phyloP scores from a whole-genome alignment of 2,888 invertebrate genomes.

The Venustoraphidia nigricollis region DNA sequence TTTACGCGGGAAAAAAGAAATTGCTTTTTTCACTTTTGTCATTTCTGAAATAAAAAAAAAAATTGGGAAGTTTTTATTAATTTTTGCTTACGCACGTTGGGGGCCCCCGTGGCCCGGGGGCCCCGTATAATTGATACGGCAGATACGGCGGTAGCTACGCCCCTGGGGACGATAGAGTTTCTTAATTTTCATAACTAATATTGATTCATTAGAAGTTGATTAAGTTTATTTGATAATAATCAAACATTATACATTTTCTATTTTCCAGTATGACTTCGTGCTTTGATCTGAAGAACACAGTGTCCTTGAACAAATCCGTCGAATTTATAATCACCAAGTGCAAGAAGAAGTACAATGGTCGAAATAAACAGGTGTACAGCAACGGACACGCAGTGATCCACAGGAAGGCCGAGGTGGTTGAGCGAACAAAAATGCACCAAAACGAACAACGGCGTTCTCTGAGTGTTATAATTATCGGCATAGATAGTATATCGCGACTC shows the following conservation, averaged over 20 bases:
- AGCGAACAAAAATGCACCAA: constrained; percentile 22
- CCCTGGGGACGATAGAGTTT: neutral
- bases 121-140: no score
- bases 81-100: no score
- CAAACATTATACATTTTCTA: neutral
- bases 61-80: no score
- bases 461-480: constrained; percentile 64
- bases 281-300: constrained; percentile 6
- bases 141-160: no score
- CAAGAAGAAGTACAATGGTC: neutral
- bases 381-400: constrained; percentile 29
- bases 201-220: neutral
- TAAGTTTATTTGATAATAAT: neutral
- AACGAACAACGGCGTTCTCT: constrained; percentile 23
- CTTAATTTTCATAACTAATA: neutral
- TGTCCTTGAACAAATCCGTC: constrained; percentile 4
- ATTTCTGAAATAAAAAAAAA: no score
- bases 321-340: constrained; percentile 6
- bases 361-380: constrained; percentile 19
- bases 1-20: no score
- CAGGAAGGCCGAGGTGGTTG: constrained; percentile 31
- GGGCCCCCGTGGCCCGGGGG: no score
- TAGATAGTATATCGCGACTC: constrained; percentile 71
- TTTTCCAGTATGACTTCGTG: constrained; percentile 9
- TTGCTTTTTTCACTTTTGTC: no score